These are phyloP conservation scores for Manis pentadactyla DNA, from an alignment of 2,797 vertebrate species.

Conservation along the genomic window DNA sequence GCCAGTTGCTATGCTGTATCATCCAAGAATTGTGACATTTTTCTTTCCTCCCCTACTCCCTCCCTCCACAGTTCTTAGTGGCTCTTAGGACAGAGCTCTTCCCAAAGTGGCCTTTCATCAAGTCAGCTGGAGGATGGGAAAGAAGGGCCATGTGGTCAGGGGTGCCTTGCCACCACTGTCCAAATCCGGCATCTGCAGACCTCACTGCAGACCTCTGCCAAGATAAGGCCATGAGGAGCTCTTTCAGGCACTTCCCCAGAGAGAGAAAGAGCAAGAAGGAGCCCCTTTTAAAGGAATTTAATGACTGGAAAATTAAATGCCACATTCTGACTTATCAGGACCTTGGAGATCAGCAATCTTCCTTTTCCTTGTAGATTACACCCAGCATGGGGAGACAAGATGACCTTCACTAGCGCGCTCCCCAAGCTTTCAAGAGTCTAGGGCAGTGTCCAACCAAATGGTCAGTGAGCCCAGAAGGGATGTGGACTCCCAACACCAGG, in stretches of 20 bases:
- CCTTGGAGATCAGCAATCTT: neutral
- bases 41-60: constrained; percentile 61
- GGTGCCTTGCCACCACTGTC: neutral
- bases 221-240: neutral
- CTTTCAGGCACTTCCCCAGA: neutral
- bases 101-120: neutral
- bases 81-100: constrained; percentile 39
- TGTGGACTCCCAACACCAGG: neutral
- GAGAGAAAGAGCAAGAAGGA: neutral
- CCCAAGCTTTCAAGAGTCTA: neutral
- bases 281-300: neutral
- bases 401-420: neutral
- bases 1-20: constrained; percentile 50
- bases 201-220: neutral
- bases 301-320: neutral
- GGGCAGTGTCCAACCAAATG: neutral
- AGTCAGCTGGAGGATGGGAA: neutral
- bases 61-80: constrained; percentile 62
- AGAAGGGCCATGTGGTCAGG: neutral
- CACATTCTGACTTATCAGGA: neutral
- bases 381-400: neutral
- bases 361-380: neutral
- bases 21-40: constrained; percentile 79
- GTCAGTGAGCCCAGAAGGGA: neutral
- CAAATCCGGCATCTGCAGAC: neutral